Evolutionary conservation across 2,888 invertebrate genomes (phyloP), one percentile per base, ranked within the genome.

Genomic region (Alsophila aescularia): DNA sequence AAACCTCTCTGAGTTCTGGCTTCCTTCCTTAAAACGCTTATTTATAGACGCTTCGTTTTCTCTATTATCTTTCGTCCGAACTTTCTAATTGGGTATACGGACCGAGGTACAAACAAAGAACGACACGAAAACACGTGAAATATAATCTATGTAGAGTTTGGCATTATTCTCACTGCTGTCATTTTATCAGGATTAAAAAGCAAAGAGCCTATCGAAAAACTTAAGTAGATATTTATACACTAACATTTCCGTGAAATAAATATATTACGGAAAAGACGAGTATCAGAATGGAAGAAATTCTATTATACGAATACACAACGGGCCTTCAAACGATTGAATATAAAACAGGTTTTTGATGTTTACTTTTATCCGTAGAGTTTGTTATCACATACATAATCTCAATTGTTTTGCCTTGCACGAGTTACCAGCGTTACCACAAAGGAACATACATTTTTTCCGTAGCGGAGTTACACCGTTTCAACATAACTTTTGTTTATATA

Each of bases 21-120:
- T 62, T 62, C 53, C 52, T 62, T 53, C 55, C 56, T 62, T 60
- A 48, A 51, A 48, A 43, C 49, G 47, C 50, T 41, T 57, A 54
- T 56, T 32, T 60, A 60, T 52, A 45, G 47, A 51, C 47, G 47
- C 41, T 43, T 60, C 58, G 55, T 64, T 58, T 62, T 60, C 56
- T 62, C 52, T 64, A 69, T 66, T 70, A 69, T 67, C 62, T 60
- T 61, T 58, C 49, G 47, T 54, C 35, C 58, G 68, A 72, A 73
- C 64, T 75, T 73, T 72, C n/a, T 73, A 74, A 74, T 75, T 73
- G 70, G 66, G 62, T 69, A 66, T 44, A 53, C 34, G 32, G 54
- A 36, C 35, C 31, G 53, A 56, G 15, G 52, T 42, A 32, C 35
- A 49, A 56, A 47, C 29, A 59, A 52, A 58, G 58, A 52, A 55